These are phyloP conservation scores for Lagocephalus sceleratus DNA, from an alignment of 2,797 vertebrate genomes.

Conservation along the genomic window DNA sequence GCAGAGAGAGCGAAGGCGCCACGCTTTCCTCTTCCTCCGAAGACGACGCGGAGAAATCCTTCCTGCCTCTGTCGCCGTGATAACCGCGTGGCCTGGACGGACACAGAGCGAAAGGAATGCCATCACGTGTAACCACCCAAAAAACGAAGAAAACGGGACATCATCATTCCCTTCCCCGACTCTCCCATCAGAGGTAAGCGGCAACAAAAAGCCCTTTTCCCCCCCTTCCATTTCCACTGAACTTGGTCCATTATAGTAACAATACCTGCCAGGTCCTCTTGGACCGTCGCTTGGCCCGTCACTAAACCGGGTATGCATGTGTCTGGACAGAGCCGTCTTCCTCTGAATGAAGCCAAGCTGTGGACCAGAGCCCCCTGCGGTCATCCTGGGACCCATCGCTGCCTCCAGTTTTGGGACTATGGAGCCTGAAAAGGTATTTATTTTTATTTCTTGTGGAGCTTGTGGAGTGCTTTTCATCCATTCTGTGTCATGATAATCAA, in stretches of 20 bases:
- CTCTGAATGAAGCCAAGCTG: constrained; percentile 70
- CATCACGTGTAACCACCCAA: too few species aligned
- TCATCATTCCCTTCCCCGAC: too few species aligned
- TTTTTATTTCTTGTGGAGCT: too few species aligned
- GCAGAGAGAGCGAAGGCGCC: constrained; percentile 65
- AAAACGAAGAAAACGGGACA: too few species aligned
- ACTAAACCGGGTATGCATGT: constrained; percentile 63
- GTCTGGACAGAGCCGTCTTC: constrained; percentile 76
- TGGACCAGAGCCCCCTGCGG: constrained; percentile 12
- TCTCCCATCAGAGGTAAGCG: too few species aligned
- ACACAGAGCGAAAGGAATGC: background rate
- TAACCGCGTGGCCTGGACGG: constrained; percentile 46
- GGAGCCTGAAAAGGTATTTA: constrained; percentile 68
- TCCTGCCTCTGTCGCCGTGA: constrained; percentile 33
- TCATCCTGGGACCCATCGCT: constrained; percentile 79
- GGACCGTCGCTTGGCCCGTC: constrained; percentile 48
- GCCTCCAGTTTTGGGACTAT: constrained; percentile 95
- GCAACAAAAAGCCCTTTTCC: too few species aligned
- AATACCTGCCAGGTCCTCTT: constrained; percentile 66
- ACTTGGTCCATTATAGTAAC: background rate
- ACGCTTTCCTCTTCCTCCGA: constrained; percentile 62
- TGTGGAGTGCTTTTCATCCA: too few species aligned
- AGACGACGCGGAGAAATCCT: constrained; percentile 59
- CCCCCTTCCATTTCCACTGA: too few species aligned
- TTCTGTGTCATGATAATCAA: too few species aligned